Evolutionary conservation across 2,888 invertebrate genomes (phyloP), one percentile per base, ranked within the genome.

Genomic region (Macroteleia sp.): DNA sequence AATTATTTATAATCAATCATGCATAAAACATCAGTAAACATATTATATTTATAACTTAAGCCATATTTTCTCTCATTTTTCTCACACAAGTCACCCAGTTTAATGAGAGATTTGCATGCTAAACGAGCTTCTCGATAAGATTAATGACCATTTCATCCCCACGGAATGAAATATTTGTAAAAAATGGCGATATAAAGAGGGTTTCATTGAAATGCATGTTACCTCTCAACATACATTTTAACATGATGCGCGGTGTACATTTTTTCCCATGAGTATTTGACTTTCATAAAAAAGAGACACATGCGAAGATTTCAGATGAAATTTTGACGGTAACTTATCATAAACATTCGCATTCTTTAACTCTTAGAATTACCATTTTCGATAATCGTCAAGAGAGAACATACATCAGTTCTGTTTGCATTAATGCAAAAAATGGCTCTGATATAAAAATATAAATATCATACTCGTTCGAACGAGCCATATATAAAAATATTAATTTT

Each of bases 71-170:
- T 14, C 56, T 32, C 61, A 64, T 52, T 64, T 71, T 56, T 32
- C 46, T 57, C 48, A n/a, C 59, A 66, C 64, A 52, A 66, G 74
- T 66, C 25, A 42, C 8, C 52, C 30, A 44, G 67, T 78, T 82
- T 85, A 85, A 85, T 85, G 83, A 80, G 81, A 75, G 70, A 76
- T 76, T 84, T 83, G 83, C 79, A 85, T 84, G 80, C 81, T 57
- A 69, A 75, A 82, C 82, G 83, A 86, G 85, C 84, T 83, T 81
- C 71, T 50, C 82, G 62, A 76, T 79, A 83, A 85, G 86, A 87
- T 87, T 86, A 85, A 87, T 82, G 86, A 86, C 79, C 82, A 77
- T 83, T 82, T 64, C 79, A 59, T 66, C 74, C 69, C 61, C 44
- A 50, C 36, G 56, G 79, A 73, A 73, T 64, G 62, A 56, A 71